These are phyloP conservation scores for Acromyrmex echinatior DNA, from an alignment of 1,140 invertebrate species.

Conservation along the genomic window DNA sequence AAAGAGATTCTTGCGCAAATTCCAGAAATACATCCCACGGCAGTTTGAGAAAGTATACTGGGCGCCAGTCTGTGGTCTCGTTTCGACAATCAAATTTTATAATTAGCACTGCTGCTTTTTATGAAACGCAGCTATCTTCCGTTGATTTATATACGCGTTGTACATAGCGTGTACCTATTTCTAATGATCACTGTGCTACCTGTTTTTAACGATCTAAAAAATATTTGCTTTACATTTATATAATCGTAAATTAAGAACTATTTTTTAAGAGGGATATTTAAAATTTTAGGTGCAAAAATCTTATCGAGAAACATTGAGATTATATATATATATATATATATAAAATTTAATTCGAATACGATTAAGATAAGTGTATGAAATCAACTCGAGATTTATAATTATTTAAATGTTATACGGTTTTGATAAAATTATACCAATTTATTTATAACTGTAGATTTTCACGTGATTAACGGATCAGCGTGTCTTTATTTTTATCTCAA, in stretches of 20 bases:
- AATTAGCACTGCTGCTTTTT: constrained; percentile 44
- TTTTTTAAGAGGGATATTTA: background rate
- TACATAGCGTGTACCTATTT: background rate
- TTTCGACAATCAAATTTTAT: constrained; percentile 53
- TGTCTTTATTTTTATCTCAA: constrained; percentile 34
- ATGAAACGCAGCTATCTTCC: background rate
- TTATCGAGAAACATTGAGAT: background rate
- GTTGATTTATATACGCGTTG: constrained; percentile 12
- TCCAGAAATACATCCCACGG: constrained; percentile 14
- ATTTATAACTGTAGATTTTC: constrained; percentile 34
- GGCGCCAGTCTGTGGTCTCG: background rate
- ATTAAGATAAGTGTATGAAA: background rate
- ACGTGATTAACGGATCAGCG: constrained; percentile 14
- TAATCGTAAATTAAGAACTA: constrained; percentile 3
- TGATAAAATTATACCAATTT: constrained; percentile 1
- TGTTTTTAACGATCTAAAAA: background rate
- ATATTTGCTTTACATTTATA: background rate
- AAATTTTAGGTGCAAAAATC: background rate
- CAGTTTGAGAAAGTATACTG: background rate
- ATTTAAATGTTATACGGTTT: background rate
- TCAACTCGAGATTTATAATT: constrained; percentile 3
- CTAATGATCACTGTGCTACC: background rate
- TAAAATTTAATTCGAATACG: background rate
- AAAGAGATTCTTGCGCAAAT: constrained; percentile 58
- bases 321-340: background rate